Percentiles rank a stretch among this genome's conserved stretches.
Evolutionary conservation across 1,140 invertebrate genomes (phyloP).

Genomic region (Neotoxoptera formosana): DNA sequence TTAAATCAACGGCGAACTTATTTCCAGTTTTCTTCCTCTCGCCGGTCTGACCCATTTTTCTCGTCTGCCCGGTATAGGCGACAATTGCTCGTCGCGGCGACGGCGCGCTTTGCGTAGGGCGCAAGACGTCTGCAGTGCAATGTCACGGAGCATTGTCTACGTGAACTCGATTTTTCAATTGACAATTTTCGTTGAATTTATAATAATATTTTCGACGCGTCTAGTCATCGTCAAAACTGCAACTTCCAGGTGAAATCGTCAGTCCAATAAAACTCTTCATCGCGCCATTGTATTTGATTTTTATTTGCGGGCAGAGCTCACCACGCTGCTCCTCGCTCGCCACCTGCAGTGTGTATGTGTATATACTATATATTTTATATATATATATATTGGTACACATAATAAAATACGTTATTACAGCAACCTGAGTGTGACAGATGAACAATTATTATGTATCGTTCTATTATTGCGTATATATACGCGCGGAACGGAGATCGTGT

Average conservation of each 20-base stretch:
- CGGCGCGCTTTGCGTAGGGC: neutral
- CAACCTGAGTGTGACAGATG: neutral
- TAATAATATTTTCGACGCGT: neutral
- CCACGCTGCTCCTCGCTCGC: neutral
- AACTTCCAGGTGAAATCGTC: conserved; percentile 16
- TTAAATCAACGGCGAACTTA: conserved; percentile 51
- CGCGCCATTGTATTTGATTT: conserved; percentile 5
- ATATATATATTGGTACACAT: neutral
- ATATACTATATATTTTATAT: neutral
- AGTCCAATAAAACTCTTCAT: conserved; percentile 9
- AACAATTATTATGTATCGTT: conserved; percentile 32
- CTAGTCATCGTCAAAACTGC: neutral
- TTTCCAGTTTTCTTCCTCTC: neutral
- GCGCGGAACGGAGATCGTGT: neutral
- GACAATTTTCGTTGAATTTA: conserved; percentile 23
- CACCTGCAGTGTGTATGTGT: too few relatives aligned
- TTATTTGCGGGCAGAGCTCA: neutral
- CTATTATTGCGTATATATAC: neutral
- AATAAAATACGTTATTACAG: neutral
- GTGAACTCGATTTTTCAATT: conserved; percentile 41
- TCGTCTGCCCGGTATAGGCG: neutral
- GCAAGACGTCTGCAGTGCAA: neutral
- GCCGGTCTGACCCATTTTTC: conserved; percentile 24
- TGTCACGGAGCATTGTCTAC: conserved; percentile 32
- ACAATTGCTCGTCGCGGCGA: neutral